Evolutionary conservation across 2,888 invertebrate species (phyloP).

Genomic region (Leptopterna dolabrata): DNA sequence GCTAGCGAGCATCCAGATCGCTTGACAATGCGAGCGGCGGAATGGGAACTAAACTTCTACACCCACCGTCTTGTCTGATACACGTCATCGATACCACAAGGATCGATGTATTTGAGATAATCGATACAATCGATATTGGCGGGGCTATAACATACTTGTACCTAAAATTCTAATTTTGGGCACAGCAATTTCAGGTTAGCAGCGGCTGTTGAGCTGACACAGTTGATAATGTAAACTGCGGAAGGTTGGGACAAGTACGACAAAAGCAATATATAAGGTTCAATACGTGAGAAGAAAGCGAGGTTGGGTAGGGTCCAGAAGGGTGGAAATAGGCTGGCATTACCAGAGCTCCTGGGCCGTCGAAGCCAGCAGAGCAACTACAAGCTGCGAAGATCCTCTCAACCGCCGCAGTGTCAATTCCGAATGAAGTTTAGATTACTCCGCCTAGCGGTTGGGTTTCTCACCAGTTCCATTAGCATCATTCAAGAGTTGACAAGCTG

Average conservation of each 20-base stretch:
- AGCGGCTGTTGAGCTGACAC: too few species aligned
- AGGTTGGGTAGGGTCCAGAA: neutral
- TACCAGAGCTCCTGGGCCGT: neutral
- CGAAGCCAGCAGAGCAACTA: neutral
- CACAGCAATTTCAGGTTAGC: too few species aligned
- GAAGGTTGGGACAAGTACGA: neutral
- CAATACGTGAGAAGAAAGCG: neutral
- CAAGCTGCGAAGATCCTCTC: neutral
- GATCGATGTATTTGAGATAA: too few species aligned
- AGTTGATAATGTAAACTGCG: too few species aligned
- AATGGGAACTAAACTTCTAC: too few species aligned
- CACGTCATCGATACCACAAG: too few species aligned
- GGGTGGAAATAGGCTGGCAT: neutral
- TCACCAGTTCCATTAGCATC: slow-evolving; percentile 11
- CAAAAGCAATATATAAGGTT: neutral
- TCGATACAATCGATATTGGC: too few species aligned
- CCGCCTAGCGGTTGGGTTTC: slow-evolving; percentile 2
- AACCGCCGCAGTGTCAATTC: neutral
- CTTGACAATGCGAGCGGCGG: too few species aligned
- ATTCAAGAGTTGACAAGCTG: slow-evolving; percentile 3
- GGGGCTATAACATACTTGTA: too few species aligned
- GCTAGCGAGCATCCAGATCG: too few species aligned
- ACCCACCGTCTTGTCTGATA: too few species aligned
- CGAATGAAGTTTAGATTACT: slow-evolving; percentile 7
- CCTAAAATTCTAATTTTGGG: too few species aligned